Evolutionary conservation across 2,888 invertebrate species (phyloP).

Genomic region (Homarus gammarus): DNA sequence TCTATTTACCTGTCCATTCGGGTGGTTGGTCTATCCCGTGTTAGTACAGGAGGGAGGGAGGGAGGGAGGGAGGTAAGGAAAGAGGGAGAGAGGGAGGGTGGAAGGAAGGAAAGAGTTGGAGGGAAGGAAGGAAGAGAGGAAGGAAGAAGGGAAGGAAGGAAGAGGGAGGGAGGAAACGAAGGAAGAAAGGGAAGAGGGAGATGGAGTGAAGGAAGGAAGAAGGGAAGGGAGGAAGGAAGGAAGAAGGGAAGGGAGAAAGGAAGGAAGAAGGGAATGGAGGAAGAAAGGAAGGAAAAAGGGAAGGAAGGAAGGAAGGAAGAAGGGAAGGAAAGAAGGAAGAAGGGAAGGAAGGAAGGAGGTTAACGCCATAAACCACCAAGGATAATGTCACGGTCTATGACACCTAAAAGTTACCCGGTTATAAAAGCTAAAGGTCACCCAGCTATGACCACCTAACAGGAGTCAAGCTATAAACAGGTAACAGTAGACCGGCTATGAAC

Average conservation of each 20-base stretch:
- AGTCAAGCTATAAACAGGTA: too few relatives aligned
- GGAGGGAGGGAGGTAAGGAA: neutral
- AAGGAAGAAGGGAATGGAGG: too few relatives aligned
- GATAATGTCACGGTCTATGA: too few relatives aligned
- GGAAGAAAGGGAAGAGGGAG: neutral
- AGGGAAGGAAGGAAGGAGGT: neutral
- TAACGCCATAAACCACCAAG: neutral
- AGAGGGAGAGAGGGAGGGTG: neutral
- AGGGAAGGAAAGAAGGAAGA: neutral
- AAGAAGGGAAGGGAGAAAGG: neutral
- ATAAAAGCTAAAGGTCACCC: too few relatives aligned
- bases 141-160: neutral
- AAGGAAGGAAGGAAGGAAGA: neutral
- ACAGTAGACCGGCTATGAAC: too few relatives aligned
- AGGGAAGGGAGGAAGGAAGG: too few relatives aligned
- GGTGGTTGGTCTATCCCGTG: neutral
- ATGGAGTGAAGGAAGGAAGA: too few relatives aligned
- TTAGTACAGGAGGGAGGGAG: neutral
- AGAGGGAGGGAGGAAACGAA: neutral
- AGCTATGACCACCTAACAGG: too few relatives aligned
- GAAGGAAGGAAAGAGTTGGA: neutral
- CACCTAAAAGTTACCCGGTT: too few relatives aligned
- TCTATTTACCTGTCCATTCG: neutral
- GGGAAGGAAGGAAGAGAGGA: neutral
- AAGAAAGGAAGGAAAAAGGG: neutral